Evolutionary conservation across 1,140 invertebrate species (phyloP), one percentile per base, ranked within the genome.

Genomic region (Bombus confusus): DNA sequence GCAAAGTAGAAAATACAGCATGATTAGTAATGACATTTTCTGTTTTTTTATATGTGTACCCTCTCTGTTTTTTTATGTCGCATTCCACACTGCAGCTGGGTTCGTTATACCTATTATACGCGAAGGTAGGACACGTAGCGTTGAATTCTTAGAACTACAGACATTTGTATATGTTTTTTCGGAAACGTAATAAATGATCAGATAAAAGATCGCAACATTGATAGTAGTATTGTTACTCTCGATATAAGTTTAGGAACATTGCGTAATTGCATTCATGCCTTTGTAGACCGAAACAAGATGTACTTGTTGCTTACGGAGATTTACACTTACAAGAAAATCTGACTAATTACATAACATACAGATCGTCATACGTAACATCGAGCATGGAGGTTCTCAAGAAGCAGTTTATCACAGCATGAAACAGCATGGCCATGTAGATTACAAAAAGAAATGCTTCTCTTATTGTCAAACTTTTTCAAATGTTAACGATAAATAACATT

Each of bases 51-150:
- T 93, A 92, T 91, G 90, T 93, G 83, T 93, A 91, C 88, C 92
- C 90, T 92, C 90, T 92, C 92, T 93, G 74, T 92, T 94, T 91
- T 52, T 90, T 87, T 91, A 91, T 93, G 86, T 92, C 90, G 91
- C 93, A 93, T 87, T 85, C 89, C 91, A 93, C 91, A 91, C 92
- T 87, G 91, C 92, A 94, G 93, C 94, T 91, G 94, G 93, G 93
- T 95, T 95, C 92, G 90, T 95, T 93, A 95, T 95, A 93, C 95
- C 95, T 93, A 92, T 91, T 91, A 95, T 95, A 92, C 91, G 92
- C 86, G 94, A 95, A 95, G 95, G 95, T 95, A 95, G 92, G 95
- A 94, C 87, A 92, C 73, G 87, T 91, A 93, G 74, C 47, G 80
- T 74, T 22, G n/a, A 52, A 62, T 52, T 39, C 4, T 37, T 34